Evolutionary conservation across 1,140 invertebrate species (phyloP).

Genomic region (Ceratosolen solmsi): DNA sequence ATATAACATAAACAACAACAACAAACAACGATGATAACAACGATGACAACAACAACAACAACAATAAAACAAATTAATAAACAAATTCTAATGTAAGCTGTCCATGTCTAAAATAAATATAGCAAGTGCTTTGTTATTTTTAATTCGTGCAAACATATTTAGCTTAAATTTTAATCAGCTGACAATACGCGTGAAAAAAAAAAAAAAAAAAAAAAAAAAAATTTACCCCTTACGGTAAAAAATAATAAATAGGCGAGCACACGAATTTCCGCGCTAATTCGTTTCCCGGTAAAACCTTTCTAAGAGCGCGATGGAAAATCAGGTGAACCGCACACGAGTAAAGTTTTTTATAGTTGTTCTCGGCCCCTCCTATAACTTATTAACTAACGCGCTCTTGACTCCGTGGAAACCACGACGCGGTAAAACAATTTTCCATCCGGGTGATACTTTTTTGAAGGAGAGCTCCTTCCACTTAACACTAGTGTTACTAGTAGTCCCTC

Average conservation of each 20-base stretch:
- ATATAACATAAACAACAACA: too few relatives aligned
- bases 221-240: conserved; percentile 16
- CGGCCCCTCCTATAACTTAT: conserved; percentile 39
- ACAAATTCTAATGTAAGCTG: too few relatives aligned
- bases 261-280: conserved; percentile 29
- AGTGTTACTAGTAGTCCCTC: conserved; percentile 37
- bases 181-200: too few relatives aligned
- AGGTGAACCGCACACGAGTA: conserved; percentile 39
- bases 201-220: conserved; percentile 1
- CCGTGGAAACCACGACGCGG: conserved; percentile 38
- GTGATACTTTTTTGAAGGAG: conserved; percentile 30
- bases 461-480: conserved; percentile 23
- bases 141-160: too few relatives aligned
- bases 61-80: too few relatives aligned
- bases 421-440: conserved; percentile 47
- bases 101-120: too few relatives aligned
- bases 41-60: too few relatives aligned
- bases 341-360: not conserved
- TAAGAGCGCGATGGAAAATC: conserved; percentile 30
- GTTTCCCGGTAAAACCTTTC: conserved; percentile 39
- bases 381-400: conserved; percentile 14
- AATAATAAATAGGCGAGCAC: conserved; percentile 15
- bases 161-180: too few relatives aligned
- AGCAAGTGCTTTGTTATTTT: too few relatives aligned
- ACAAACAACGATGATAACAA: too few relatives aligned